Base-by-base conservation (phyloP, 2,888 invertebrate species). In the Cerastoderma edule region DNA sequence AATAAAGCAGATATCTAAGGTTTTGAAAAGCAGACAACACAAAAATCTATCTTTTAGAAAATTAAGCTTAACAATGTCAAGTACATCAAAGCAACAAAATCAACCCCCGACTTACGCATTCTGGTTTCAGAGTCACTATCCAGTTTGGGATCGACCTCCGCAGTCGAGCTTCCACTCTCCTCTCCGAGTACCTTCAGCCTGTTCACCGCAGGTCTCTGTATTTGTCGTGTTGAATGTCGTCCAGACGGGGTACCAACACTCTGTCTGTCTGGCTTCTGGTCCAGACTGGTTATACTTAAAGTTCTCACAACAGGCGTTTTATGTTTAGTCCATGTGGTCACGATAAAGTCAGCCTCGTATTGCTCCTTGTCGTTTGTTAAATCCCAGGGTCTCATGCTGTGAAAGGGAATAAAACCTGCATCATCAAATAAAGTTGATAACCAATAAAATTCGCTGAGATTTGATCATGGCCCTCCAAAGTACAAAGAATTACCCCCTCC, bases 291-390 rank as follows among this genome's bases (percentile, higher is more conserved):
- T 80, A 96, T 95, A 91, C 96, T 96, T 64, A 95, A 94, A 39
- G 95, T 95, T 79, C 96, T 94, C 87, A 96, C 95, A 89, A 96
- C 95, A 57, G 96, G 95, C 28, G 96, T 95, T 84, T 95, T 95
- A 91, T 96, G 96, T 71, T 95, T 94, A 8, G 96, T 96, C 91
- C 96, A 95, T 0, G 97, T 96, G 72, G 95, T 94, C 48, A 98
- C 95, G 65, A 95, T 94, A 91, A 95, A 98, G 68, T 96, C 95
- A 6, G 95, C 95, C 91, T 98, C 98, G 91, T 96, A 98, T 90
- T 98, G 98, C 80, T 96, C 94, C 30, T 97, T 92, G 92, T 98
- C 98, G 82, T 97, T 97, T 70, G 95, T 94, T 0, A 95, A 94
- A 93, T 97, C 96, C 98, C 98, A 98, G 0, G 98, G 97, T 53